Evolutionary conservation across 2,113 vertebrate genomes (phyloP).

Genomic region (Eupsittula cactorum): DNA sequence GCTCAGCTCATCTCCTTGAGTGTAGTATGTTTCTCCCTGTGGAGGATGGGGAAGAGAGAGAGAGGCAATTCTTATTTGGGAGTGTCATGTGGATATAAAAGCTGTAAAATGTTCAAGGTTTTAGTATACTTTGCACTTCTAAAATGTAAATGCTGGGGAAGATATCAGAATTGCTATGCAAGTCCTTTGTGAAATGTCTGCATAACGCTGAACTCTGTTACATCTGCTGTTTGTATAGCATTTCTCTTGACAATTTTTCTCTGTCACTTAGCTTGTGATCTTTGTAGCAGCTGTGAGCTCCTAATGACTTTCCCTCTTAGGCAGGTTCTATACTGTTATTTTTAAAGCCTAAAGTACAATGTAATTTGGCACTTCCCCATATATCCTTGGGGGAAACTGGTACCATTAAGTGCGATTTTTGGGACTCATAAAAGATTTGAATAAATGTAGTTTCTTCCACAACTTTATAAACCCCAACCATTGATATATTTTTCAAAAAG

Average conservation of each 20-base stretch:
- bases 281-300: slow-evolving; percentile 68
- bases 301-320: slow-evolving; percentile 76
- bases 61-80: slow-evolving; percentile 15
- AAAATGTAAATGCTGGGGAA: slow-evolving; percentile 58
- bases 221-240: slow-evolving; percentile 72
- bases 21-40: neutral
- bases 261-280: slow-evolving; percentile 66
- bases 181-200: slow-evolving; percentile 57
- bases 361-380: slow-evolving; percentile 43
- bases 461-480: neutral
- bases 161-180: slow-evolving; percentile 40
- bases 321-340: slow-evolving; percentile 49
- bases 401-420: slow-evolving; percentile 2
- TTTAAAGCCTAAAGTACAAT: slow-evolving; percentile 55
- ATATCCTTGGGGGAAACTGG: slow-evolving; percentile 5
- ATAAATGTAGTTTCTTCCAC: neutral
- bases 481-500: neutral
- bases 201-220: slow-evolving; percentile 46
- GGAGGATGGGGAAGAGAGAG: neutral
- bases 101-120: slow-evolving; percentile 28
- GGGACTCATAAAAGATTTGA: neutral
- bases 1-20: slow-evolving; percentile 25
- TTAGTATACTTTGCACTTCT: slow-evolving; percentile 44
- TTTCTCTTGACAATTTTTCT: slow-evolving; percentile 70
- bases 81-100: slow-evolving; percentile 6